These are phyloP conservation scores for Allacma fusca DNA, from an alignment of 2,888 invertebrate genomes.

Conservation along the genomic window DNA sequence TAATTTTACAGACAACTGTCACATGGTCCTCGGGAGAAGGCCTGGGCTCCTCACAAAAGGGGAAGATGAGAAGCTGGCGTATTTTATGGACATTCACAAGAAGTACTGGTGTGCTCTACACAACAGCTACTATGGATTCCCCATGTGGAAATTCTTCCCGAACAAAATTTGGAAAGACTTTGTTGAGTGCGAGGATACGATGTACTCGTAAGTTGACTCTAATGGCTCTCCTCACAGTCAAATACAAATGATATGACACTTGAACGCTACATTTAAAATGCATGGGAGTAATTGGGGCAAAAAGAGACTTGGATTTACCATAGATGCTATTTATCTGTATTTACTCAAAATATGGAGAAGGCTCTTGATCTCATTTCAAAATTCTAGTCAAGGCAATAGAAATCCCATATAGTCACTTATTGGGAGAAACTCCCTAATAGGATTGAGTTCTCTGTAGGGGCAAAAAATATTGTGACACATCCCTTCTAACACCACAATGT, in stretches of 20 bases:
- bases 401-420: too few species aligned
- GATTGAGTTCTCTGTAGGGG: too few species aligned
- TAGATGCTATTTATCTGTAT: too few species aligned
- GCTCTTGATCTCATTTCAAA: too few species aligned
- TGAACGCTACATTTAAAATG: too few species aligned
- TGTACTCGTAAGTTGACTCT: conserved; percentile 75
- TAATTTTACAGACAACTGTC: conserved; percentile 69
- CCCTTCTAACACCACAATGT: too few species aligned
- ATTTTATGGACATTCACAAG: conserved; percentile 50
- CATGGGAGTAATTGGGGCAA: too few species aligned
- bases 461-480: too few species aligned
- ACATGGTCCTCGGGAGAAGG: conserved; percentile 64
- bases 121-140: conserved; percentile 72
- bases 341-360: too few species aligned
- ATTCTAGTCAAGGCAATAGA: too few species aligned
- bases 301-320: too few species aligned
- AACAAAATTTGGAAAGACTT: conserved; percentile 77
- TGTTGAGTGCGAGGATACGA: conserved; percentile 77
- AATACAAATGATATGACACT: not conserved
- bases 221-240: not conserved
- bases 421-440: too few species aligned
- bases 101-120: conserved; percentile 55
- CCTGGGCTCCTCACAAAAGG: conserved; percentile 79
- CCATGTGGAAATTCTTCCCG: conserved; percentile 81
- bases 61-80: conserved; percentile 49